Base-by-base conservation (phyloP, 2,797 vertebrate species). In the Brachyalestes nurse region DNA sequence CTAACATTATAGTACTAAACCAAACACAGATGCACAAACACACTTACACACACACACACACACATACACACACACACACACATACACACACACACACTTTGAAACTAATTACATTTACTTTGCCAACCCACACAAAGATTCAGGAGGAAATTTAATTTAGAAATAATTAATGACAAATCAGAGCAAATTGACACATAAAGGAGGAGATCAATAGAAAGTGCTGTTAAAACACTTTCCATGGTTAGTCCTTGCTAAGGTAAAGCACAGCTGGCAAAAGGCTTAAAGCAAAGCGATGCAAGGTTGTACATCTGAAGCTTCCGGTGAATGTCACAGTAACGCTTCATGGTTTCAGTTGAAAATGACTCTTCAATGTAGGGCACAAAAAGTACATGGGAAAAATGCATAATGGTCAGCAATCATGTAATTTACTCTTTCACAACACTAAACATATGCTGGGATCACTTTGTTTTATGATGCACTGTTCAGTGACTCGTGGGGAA, bases 131-230 rank as follows among this genome's bases (percentile, higher is more conserved):
- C n/a, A 65, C 21, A 5, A 72, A 19, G 47, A 64, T 53, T 53
- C 34, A 47, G 25, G 73, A 67, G 57, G 42, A 40, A 49, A 65
- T 77, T 66, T 71, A 65, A 75, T 76, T 77, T 51, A 47, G 69
- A 51, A 72, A 76, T 78, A 82, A 83, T 83, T 79, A 61, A 4
- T 73, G 69, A 51, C 62, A 10, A 71, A 80, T 69, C 73, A 64
- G 51, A 67, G 21, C 25, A 60, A 73, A 76, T 66, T 57, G 79
- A 77, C 77, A 79, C 67, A 51, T 84, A 78, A 67, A 34, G 51
- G 51, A 55, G 17, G 51, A 34, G 71, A 86, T 84, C 75, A 53
- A 81, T 83, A 73, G 38, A 42, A 49, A 78, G 78, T 81, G 86
- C 72, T 67, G 69, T 47, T 81, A 77, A 86, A 86, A 74, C 82